These are phyloP conservation scores for Bacillus rossius DNA, from an alignment of 1,140 invertebrate species.

Conservation along the genomic window DNA sequence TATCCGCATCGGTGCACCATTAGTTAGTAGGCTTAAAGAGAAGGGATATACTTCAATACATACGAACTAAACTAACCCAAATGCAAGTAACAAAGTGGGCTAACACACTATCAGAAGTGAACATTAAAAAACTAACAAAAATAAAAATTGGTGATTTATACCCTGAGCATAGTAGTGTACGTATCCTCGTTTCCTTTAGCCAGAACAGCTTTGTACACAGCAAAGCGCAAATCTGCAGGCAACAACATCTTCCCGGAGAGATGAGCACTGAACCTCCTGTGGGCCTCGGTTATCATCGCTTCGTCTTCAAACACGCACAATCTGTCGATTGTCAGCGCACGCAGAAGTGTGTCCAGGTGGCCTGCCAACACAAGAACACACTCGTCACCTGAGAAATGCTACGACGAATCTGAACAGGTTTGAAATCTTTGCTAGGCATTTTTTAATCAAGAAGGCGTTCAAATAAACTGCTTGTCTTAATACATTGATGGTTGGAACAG, in stretches of 20 bases:
- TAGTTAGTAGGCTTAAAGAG: too few species aligned
- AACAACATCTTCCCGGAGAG: conserved; percentile 53
- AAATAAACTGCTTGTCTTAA: too few species aligned
- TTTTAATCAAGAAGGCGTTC: too few species aligned
- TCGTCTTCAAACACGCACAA: conserved; percentile 77
- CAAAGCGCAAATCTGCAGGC: conserved; percentile 80
- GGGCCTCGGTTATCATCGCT: conserved; percentile 68
- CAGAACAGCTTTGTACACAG: conserved; percentile 83
- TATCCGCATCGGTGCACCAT: too few species aligned
- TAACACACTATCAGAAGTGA: too few species aligned
- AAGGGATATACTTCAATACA: too few species aligned
- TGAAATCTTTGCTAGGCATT: not conserved
- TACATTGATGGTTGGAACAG: too few species aligned
- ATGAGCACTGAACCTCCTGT: conserved; percentile 65
- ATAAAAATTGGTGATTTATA: conserved; percentile 23
- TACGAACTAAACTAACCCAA: too few species aligned
- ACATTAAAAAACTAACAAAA: too few species aligned
- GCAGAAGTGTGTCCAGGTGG: conserved; percentile 77
- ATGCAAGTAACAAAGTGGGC: too few species aligned
- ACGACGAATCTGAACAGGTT: not conserved
- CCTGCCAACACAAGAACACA: conserved; percentile 35
- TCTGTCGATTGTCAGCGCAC: conserved; percentile 73
- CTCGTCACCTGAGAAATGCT: not conserved
- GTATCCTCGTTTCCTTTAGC: conserved; percentile 60
- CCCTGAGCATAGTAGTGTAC: conserved; percentile 71